phyloP scores from a whole-genome alignment of 2,888 invertebrate species.

The Odontocolon sp. region DNA sequence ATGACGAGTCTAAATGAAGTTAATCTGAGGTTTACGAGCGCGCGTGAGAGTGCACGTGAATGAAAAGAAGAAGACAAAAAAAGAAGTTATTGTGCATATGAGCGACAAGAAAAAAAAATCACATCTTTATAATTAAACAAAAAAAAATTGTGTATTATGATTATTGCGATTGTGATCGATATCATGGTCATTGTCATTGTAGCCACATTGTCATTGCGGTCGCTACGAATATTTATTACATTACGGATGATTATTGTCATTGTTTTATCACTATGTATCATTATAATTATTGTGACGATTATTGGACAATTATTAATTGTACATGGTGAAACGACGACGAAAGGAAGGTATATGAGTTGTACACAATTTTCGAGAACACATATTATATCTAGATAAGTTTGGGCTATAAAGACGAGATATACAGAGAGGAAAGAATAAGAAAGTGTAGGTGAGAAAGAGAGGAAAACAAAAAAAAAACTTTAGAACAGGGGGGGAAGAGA shows the following conservation, averaged over 20 bases:
- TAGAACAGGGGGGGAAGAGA: conserved; percentile 60
- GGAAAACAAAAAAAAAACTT: conserved; percentile 42
- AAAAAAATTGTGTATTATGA: conserved; percentile 77
- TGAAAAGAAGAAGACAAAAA: conserved; percentile 59
- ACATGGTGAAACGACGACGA: conserved; percentile 73
- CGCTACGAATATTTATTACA: conserved; percentile 67
- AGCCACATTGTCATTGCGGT: conserved; percentile 71
- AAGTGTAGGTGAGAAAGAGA: conserved; percentile 50
- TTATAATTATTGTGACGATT: conserved; percentile 76
- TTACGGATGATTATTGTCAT: conserved; percentile 65
- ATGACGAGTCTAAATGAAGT: conserved; percentile 81
- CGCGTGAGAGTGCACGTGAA: conserved; percentile 78
- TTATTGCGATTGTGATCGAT: conserved; percentile 79
- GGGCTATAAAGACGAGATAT: conserved; percentile 65
- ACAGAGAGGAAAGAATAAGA: conserved; percentile 62
- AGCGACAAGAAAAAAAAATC: conserved; percentile 73
- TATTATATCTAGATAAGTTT: conserved; percentile 74
- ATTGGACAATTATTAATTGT: conserved; percentile 76
- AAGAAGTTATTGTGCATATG: conserved; percentile 79
- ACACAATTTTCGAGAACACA: conserved; percentile 79
- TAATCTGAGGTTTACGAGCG: conserved; percentile 79
- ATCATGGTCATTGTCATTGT: conserved; percentile 77
- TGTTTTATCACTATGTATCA: conserved; percentile 66
- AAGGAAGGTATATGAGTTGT: conserved; percentile 77
- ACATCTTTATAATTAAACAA: conserved; percentile 73